These are phyloP conservation scores for Paraescarpia echinospica DNA, from an alignment of 1,140 invertebrate species.

Conservation along the genomic window DNA sequence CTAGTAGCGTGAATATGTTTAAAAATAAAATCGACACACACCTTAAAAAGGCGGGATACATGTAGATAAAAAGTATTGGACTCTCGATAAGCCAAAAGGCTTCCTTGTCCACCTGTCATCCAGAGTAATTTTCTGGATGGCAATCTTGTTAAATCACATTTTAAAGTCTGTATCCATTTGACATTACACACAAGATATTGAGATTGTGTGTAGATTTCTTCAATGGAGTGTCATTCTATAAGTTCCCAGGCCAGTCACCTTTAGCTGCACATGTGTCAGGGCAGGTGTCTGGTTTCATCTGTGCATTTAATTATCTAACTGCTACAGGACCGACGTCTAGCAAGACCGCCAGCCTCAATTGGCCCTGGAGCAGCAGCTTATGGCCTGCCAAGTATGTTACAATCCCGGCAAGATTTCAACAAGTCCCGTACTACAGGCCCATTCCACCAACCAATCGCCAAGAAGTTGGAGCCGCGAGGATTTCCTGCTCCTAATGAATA, in stretches of 20 bases:
- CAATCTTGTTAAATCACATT: too few relatives aligned
- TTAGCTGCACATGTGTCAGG: background rate
- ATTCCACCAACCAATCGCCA: slow-evolving; percentile 51
- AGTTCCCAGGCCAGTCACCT: background rate
- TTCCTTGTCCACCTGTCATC: too few relatives aligned
- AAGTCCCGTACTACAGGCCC: slow-evolving; percentile 39
- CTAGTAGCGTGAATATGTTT: too few relatives aligned
- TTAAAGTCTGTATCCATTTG: slow-evolving; percentile 17
- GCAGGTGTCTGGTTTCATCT: background rate
- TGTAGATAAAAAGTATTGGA: too few relatives aligned
- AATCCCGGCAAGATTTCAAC: slow-evolving; percentile 48
- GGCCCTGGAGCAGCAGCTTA: slow-evolving; percentile 51
- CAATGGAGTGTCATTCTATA: background rate
- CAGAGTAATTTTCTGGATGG: too few relatives aligned
- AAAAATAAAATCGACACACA: too few relatives aligned
- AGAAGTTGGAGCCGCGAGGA: slow-evolving; percentile 31
- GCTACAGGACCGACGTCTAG: slow-evolving; percentile 21
- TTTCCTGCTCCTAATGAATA: slow-evolving; percentile 52
- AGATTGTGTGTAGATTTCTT: background rate
- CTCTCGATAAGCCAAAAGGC: too few relatives aligned
- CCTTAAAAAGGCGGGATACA: too few relatives aligned
- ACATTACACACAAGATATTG: slow-evolving; percentile 20
- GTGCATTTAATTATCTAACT: background rate
- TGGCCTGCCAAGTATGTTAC: slow-evolving; percentile 43
- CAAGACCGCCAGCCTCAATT: slow-evolving; percentile 5